A percentile compares a stretch with the other conserved stretches of the same genome.
phyloP scores from a whole-genome alignment of 2,888 invertebrate genomes.

The Tipula unca region DNA sequence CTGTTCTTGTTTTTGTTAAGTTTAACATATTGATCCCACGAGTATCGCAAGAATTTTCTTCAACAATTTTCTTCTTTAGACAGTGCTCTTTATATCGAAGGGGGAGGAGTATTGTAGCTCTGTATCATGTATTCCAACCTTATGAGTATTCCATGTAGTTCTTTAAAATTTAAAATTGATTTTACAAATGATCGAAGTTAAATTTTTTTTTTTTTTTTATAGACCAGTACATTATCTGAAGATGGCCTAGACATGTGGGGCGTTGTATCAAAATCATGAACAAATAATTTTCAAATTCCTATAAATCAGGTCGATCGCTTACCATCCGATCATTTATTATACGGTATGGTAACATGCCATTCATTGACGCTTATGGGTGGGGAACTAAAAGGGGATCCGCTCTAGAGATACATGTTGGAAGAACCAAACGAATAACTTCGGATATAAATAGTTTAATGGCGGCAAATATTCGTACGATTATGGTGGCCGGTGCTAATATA shows the following conservation, averaged over 20 bases:
- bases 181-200: too few species aligned
- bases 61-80: too few species aligned
- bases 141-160: too few species aligned
- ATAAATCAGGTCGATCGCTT: conserved; percentile 44
- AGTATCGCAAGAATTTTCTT: too few species aligned
- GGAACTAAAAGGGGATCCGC: conserved; percentile 82
- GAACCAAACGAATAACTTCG: conserved; percentile 75
- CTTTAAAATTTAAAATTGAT: too few species aligned
- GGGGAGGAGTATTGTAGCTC: too few species aligned
- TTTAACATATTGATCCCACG: too few species aligned
- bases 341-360: conserved; percentile 89
- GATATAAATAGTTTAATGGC: conserved; percentile 70
- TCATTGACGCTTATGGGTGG: conserved; percentile 85
- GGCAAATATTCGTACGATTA: conserved; percentile 85
- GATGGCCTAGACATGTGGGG: conserved; percentile 95
- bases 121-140: too few species aligned
- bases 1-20: too few species aligned
- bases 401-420: conserved; percentile 86
- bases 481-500: conserved; percentile 94
- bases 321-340: conserved; percentile 41
- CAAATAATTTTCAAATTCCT: conserved; percentile 44
- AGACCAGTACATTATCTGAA: conserved; percentile 94
- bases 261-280: conserved; percentile 57
- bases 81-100: too few species aligned
- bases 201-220: conserved; percentile 27